Evolutionary conservation across 2,797 vertebrate species (phyloP).

Genomic region (Acridotheres tristis): DNA sequence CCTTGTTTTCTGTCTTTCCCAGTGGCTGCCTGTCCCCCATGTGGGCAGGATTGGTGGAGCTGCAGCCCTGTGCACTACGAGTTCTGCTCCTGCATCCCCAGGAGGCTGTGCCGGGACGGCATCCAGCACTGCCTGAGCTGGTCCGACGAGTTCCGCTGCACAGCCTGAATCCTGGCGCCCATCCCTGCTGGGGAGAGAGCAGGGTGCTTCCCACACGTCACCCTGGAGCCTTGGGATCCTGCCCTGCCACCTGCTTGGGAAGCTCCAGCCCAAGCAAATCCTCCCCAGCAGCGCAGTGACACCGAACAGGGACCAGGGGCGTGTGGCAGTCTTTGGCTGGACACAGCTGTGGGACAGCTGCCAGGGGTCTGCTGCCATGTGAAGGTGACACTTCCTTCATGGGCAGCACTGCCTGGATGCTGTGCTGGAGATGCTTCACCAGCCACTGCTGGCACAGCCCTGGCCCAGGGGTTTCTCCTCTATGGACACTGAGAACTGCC

Average conservation of each 20-base stretch:
- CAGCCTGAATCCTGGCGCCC: background rate
- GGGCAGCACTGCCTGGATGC: fast-evolving
- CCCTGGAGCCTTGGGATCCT: background rate
- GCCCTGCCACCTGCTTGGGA: background rate
- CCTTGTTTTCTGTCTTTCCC: background rate
- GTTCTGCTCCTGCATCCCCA: constrained; percentile 79
- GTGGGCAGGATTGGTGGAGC: constrained; percentile 74
- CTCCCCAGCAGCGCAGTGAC: background rate
- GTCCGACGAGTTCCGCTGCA: constrained; percentile 78
- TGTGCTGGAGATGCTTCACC: background rate
- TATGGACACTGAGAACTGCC: fast-evolving
- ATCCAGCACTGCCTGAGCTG: constrained; percentile 77
- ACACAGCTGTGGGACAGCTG: background rate
- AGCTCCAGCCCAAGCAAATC: background rate
- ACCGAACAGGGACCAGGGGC: background rate
- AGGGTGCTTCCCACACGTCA: background rate
- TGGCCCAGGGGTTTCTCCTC: background rate
- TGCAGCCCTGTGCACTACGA: constrained; percentile 71
- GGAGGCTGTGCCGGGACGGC: constrained; percentile 69
- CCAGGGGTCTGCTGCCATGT: fast-evolving
- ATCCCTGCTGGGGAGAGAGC: background rate
- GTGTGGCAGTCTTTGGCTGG: fast-evolving
- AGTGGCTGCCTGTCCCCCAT: constrained; percentile 71
- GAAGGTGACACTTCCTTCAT: background rate
- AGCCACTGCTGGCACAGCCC: background rate